Evolutionary conservation across 1,140 invertebrate species (phyloP).

Genomic region (Diachasmimorpha longicaudata): DNA sequence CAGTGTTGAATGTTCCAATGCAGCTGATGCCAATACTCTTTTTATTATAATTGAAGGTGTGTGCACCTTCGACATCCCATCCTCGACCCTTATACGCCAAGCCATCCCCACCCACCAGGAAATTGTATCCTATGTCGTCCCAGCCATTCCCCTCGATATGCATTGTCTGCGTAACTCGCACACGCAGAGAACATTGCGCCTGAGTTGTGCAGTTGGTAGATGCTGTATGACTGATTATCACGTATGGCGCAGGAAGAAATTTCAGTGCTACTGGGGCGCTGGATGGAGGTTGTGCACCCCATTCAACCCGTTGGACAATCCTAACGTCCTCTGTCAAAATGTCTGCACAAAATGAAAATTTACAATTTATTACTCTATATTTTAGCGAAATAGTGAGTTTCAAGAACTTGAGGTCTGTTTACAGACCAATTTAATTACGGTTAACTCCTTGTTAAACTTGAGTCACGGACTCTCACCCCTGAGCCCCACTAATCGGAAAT

Average conservation of each 20-base stretch:
- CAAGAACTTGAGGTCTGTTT: too few relatives aligned
- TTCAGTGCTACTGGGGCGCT: slow-evolving; percentile 55
- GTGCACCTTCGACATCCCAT: slow-evolving; percentile 75
- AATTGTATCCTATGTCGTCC: slow-evolving; percentile 77
- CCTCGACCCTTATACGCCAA: slow-evolving; percentile 77
- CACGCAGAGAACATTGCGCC: slow-evolving; percentile 60
- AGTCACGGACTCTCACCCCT: too few relatives aligned
- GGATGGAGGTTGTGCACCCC: slow-evolving; percentile 68
- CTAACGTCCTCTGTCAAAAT: slow-evolving; percentile 43
- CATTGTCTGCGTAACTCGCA: slow-evolving; percentile 71
- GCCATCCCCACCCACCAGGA: slow-evolving; percentile 80
- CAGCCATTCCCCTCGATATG: slow-evolving; percentile 73
- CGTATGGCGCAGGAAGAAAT: slow-evolving; percentile 70
- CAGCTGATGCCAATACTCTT: slow-evolving; percentile 75
- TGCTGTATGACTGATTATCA: slow-evolving; percentile 79
- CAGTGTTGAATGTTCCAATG: slow-evolving; percentile 66
- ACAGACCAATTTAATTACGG: too few relatives aligned
- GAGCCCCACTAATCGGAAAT: too few relatives aligned
- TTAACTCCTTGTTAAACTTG: too few relatives aligned
- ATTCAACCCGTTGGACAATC: slow-evolving; percentile 66
- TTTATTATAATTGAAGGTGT: slow-evolving; percentile 73
- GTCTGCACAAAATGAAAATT: slow-evolving; percentile 27
- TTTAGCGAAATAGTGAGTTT: too few relatives aligned
- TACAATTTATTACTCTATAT: too few relatives aligned
- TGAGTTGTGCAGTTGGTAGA: slow-evolving; percentile 62